phyloP scores from a whole-genome alignment of 2,113 vertebrate species.

The Cephalopterus ornatus region DNA sequence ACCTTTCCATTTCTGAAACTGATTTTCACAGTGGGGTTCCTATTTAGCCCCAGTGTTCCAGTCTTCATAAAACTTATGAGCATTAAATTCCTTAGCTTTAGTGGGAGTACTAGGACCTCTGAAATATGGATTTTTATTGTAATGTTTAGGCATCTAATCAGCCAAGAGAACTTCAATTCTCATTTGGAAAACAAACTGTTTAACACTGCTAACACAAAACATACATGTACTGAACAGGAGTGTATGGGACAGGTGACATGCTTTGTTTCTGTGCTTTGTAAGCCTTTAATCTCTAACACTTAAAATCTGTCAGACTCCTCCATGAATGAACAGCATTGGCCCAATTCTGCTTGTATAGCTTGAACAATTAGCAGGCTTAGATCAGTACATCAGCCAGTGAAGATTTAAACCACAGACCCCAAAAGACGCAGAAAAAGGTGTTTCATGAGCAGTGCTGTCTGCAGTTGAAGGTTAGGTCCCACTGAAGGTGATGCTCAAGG shows the following conservation, averaged over 20 bases:
- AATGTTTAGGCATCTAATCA: neutral
- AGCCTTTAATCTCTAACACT: neutral
- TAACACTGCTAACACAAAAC: neutral
- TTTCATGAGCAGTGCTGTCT: neutral
- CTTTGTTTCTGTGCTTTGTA: neutral
- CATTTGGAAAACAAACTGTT: neutral
- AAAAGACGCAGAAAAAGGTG: neutral
- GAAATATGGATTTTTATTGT: neutral
- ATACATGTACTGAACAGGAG: slow-evolving; percentile 13
- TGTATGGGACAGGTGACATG: neutral
- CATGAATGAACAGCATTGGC: neutral
- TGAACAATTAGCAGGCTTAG: neutral
- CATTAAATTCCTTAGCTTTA: neutral
- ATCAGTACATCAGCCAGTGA: neutral
- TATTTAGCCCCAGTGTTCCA: neutral
- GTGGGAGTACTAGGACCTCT: neutral
- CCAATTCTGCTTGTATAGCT: neutral
- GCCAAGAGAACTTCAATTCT: neutral
- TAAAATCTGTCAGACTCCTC: neutral
- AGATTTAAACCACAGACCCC: neutral
- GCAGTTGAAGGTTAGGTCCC: neutral
- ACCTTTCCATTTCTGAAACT: neutral
- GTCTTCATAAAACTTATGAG: neutral
- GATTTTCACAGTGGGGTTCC: neutral
- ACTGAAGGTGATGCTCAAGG: neutral